These are phyloP conservation scores for Prosopocoilus inquinatus DNA, from an alignment of 2,888 invertebrate species.

Conservation along the genomic window DNA sequence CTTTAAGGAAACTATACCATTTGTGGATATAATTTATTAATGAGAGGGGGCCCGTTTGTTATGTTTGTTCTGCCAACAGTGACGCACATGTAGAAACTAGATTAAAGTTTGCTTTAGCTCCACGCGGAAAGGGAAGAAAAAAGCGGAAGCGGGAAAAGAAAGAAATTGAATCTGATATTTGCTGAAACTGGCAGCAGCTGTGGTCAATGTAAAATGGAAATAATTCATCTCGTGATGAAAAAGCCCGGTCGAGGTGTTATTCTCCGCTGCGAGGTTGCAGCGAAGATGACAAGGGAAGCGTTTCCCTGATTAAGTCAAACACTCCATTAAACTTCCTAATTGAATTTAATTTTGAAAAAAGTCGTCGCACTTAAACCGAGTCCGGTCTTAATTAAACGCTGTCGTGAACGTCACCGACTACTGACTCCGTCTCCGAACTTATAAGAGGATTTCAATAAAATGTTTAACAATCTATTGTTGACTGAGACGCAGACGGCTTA, in stretches of 20 bases:
- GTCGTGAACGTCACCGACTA: slow-evolving; percentile 23
- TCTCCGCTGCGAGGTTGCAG: slow-evolving; percentile 23
- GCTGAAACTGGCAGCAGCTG: slow-evolving; percentile 35
- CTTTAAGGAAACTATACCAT: not conserved
- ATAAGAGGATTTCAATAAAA: too few species aligned
- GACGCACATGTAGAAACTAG: slow-evolving; percentile 26
- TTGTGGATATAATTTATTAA: not conserved
- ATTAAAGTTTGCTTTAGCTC: slow-evolving; percentile 24
- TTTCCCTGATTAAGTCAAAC: slow-evolving; percentile 39
- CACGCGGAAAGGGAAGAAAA: not conserved
- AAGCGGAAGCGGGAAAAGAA: slow-evolving; percentile 18
- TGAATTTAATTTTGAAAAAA: slow-evolving; percentile 39
- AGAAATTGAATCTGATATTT: slow-evolving; percentile 36
- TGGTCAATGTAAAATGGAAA: slow-evolving; percentile 40
- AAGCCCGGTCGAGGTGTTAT: slow-evolving; percentile 19
- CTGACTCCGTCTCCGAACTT: slow-evolving; percentile 8
- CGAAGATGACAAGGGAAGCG: slow-evolving; percentile 27
- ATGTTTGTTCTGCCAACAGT: slow-evolving; percentile 31
- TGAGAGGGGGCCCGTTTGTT: slow-evolving; percentile 26
- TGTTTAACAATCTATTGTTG: too few species aligned
- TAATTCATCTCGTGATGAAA: slow-evolving; percentile 33
- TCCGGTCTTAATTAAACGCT: slow-evolving; percentile 38
- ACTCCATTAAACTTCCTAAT: slow-evolving; percentile 42
- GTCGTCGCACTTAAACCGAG: slow-evolving; percentile 16
- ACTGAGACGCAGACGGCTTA: too few species aligned